Evolutionary conservation across 2,888 invertebrate species (phyloP).

Genomic region (Calameuta pallipes): DNA sequence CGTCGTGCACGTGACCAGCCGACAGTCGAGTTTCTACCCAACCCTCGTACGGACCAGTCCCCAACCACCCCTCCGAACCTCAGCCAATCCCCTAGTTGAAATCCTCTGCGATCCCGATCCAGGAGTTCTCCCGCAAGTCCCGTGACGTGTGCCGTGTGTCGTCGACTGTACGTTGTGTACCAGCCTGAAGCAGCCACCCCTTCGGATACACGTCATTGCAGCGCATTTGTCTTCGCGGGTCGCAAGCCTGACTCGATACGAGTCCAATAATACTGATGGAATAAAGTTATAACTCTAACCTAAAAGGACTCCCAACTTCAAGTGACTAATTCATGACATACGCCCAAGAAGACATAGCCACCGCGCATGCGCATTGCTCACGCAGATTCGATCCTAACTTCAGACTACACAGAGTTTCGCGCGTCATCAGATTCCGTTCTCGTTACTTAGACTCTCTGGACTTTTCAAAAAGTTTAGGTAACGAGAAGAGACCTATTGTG

Average conservation of each 20-base stretch:
- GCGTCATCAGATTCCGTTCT: neutral
- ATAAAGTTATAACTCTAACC: neutral
- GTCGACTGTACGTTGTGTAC: neutral
- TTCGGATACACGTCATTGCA: neutral
- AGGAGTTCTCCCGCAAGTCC: neutral
- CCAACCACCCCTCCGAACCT: neutral
- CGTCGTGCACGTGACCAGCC: slow-evolving; percentile 27
- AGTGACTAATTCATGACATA: neutral
- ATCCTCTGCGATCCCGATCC: neutral
- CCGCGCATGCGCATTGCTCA: neutral
- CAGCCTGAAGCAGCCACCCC: neutral
- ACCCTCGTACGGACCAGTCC: neutral
- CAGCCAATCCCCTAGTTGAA: neutral
- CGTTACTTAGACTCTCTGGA: no score
- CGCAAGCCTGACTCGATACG: neutral
- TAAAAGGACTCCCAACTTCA: neutral
- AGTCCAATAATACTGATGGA: neutral
- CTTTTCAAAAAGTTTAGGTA: no score
- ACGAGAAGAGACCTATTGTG: no score
- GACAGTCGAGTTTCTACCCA: neutral
- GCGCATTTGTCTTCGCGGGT: neutral
- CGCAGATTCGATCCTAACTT: neutral
- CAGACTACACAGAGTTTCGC: neutral
- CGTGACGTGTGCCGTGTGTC: neutral
- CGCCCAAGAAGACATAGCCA: neutral